Evolutionary conservation across 2,113 vertebrate genomes (phyloP), one percentile per base, ranked within the genome.

Genomic region (Camelus bactrianus): DNA sequence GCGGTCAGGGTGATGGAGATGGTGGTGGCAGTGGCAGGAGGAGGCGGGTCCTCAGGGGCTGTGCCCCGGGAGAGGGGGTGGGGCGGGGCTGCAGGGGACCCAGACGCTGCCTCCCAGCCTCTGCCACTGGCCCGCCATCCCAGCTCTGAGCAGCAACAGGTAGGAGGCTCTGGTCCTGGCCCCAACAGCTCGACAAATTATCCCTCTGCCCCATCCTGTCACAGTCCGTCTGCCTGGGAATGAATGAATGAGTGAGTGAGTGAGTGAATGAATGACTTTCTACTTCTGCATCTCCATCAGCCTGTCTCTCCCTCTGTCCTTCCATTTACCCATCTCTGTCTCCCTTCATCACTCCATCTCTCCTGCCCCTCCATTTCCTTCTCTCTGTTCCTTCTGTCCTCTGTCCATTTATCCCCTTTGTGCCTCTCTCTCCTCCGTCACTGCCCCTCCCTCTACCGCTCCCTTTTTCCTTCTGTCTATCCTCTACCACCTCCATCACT

Each of bases 111-210:
- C 50, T 80, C 24, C 50, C 56, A 81, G 85, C 80, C 73, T 50
- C 89, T 0, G 56, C 65, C 90, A 81, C 54, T 42, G 11, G 22
- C 69, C 79, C 8, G 62, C 69, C 94, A 89, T 91, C 96, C 88
- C 19, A 35, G 90, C 65, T 67, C 35, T 0, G 84, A 94, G 81
- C 94, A 76, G 97, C 97, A 98, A 97, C 98, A 98, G 98, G 98
- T 97, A 98, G 91, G 97, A 81, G 30, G 56, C 91, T 91, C 32
- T 3, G 4, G 76, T 69, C 90, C 52, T 12, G 69, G 52, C 24
- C 28, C 48, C 11, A 2, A 3, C 48, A 19, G 54, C 12, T 22
- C 0, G 30, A 42, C 38, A 42, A 5, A 42, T 42, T 5, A 42
- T 86, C 22, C 19, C 64, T 60, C 42, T 56, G 24, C 58, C 35